Evolutionary conservation across 2,113 vertebrate species (phyloP).

Genomic region (Herpailurus yagouaroundi): DNA sequence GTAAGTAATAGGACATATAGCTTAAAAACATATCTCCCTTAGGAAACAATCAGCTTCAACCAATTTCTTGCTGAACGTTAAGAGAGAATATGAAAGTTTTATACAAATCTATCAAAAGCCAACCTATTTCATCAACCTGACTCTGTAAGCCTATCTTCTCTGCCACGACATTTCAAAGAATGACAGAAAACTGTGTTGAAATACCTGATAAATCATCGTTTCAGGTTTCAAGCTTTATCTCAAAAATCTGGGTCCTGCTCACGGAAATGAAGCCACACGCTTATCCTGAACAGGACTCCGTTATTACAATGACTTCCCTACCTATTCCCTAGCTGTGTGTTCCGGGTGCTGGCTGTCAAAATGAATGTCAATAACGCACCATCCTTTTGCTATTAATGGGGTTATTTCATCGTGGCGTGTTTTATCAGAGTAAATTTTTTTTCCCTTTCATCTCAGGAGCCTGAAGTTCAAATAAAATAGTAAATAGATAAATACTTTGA

Average conservation of each 20-base stretch:
- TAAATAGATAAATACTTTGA: background rate
- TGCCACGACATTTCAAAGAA: background rate
- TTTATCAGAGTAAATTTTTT: background rate
- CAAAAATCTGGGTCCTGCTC: background rate
- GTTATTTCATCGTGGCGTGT: background rate
- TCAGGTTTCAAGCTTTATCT: background rate
- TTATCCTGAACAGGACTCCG: background rate
- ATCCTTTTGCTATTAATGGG: background rate
- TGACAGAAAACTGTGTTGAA: background rate
- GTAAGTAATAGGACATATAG: background rate
- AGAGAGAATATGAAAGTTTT: constrained; percentile 3
- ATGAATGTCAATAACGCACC: too few species aligned
- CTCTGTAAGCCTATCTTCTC: background rate
- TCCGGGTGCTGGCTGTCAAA: background rate
- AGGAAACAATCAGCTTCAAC: background rate
- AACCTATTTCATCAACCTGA: background rate
- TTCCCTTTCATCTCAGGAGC: background rate
- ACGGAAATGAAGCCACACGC: background rate
- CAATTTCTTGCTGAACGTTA: background rate
- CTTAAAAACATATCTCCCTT: background rate
- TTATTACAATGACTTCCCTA: rapidly evolving
- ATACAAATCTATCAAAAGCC: background rate
- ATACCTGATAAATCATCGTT: background rate
- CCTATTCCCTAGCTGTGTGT: too few species aligned
- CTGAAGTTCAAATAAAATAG: rapidly evolving